A percentile compares a stretch with the other conserved stretches of the same genome.
Evolutionary conservation across 2,888 invertebrate genomes (phyloP).

Genomic region (Scaptomyza flava): DNA sequence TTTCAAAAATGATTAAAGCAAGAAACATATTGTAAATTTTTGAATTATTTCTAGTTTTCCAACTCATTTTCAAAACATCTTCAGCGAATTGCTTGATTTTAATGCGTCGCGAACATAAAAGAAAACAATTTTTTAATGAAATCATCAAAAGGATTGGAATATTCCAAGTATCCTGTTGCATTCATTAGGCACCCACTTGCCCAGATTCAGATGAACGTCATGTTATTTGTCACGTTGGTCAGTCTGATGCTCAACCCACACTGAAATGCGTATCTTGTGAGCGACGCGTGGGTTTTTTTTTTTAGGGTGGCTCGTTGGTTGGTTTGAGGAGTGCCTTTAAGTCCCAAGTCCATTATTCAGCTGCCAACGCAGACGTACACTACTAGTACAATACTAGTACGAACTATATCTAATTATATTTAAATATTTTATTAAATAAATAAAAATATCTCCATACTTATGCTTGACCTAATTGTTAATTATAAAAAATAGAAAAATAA

Average conservation of each 20-base stretch:
- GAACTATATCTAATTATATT: too few species aligned
- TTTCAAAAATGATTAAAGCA: not conserved
- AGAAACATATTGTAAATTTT: not conserved
- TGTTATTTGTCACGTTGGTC: slow-evolving; percentile 5
- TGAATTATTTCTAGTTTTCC: too few species aligned
- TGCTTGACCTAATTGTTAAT: too few species aligned
- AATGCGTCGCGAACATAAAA: too few species aligned
- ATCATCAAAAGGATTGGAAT: too few species aligned
- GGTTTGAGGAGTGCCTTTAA: slow-evolving; percentile 2
- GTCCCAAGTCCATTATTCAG: slow-evolving; percentile 53
- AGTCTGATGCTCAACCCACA: not conserved
- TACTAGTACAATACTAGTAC: not conserved
- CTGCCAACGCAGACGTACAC: slow-evolving; percentile 55
- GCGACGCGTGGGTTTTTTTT: slow-evolving; percentile 11
- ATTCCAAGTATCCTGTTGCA: not conserved
- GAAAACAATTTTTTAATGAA: not conserved
- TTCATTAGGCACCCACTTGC: not conserved
- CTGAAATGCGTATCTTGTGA: not conserved
- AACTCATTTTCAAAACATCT: too few species aligned
- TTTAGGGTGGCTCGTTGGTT: not conserved
- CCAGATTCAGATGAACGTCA: slow-evolving; percentile 2
- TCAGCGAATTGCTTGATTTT: too few species aligned
- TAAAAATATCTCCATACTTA: too few species aligned
- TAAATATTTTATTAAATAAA: too few species aligned
- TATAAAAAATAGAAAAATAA: too few species aligned